A percentile compares a stretch with the other conserved stretches of the same genome.
Conservation (phyloP, 2,797 vertebrate genomes). For the Trematomus bernacchii region DNA sequence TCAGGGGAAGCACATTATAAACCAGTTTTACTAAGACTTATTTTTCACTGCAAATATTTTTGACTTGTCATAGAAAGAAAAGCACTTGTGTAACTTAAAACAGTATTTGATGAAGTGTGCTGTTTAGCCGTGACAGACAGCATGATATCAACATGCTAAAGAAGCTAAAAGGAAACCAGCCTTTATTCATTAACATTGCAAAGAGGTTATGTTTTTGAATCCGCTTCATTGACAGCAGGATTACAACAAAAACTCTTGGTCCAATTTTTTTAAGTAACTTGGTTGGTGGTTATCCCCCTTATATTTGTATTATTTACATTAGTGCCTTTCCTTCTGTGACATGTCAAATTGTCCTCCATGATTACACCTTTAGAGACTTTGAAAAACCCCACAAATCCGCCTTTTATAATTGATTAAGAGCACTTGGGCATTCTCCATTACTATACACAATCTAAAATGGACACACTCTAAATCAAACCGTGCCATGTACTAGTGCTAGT, state of each 20-base stretch:
- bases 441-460: slow-evolving; percentile 5
- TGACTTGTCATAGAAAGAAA: slow-evolving; percentile 13
- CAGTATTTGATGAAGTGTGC: background rate
- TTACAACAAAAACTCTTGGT: no score
- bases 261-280: no score
- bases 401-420: background rate
- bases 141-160: background rate
- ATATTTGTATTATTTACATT: background rate
- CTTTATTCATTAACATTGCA: background rate
- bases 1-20: background rate
- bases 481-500: slow-evolving; percentile 44
- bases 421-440: background rate
- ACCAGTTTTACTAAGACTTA: background rate
- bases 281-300: no score
- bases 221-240: no score
- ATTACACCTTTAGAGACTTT: background rate
- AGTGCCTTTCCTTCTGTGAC: slow-evolving; percentile 1
- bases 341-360: background rate
- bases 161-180: background rate
- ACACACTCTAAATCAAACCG: slow-evolving; percentile 2
- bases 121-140: background rate
- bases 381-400: background rate
- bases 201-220: no score
- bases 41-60: background rate
- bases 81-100: background rate